Evolutionary conservation across 2,888 invertebrate genomes (phyloP), one percentile per base, ranked within the genome.

Genomic region (Leptinotarsa juncta): DNA sequence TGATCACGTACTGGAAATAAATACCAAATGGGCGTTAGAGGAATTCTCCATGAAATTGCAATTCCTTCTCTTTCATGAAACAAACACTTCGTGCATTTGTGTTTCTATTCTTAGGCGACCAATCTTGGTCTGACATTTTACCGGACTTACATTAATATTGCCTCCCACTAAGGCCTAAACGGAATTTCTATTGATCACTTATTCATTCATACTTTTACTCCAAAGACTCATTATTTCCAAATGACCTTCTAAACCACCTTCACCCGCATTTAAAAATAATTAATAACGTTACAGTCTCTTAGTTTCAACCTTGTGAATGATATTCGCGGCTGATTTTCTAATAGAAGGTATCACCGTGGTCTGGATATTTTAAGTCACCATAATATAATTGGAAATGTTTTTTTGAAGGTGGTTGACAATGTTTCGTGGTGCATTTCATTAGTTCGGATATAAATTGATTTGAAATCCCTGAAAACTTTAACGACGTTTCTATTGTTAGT

Each of bases 211-310:
- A 78, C 74, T 77, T 81, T 81, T 79, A 76, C 77, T 67, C 75
- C 71, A 12, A 76, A 77, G 75, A 78, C 77, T 77, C 80, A 80
- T 80, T 78, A 80, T 74, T 78, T 76, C 74, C 76, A 75, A 75
- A 77, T 80, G 81, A 81, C 82, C 82, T 82, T 82, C 82, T 79
- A 73, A 75, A 76, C 80, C 80, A 74, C 82, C 82, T 82, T 82
- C 81, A 80, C 82, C 79, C 74, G 80, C 77, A 79, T 80, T 77
- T 77, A 80, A 80, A 82, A 79, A 80, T 80, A 79, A 79, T 80
- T 81, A 81, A 79, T 79, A 77, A 77, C 77, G 71, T 72, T 72
- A 70, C 77, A 71, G 75, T 73, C 77, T 74, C 75, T 62, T 48
- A 60, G 67, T 67, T 71, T 32, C 74, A 70, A 67, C 74, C 74